A percentile compares a stretch with the other conserved stretches of the same genome.
Conservation (phyloP, 1,140 invertebrate species). For the Chrysomallon squamiferum region DNA sequence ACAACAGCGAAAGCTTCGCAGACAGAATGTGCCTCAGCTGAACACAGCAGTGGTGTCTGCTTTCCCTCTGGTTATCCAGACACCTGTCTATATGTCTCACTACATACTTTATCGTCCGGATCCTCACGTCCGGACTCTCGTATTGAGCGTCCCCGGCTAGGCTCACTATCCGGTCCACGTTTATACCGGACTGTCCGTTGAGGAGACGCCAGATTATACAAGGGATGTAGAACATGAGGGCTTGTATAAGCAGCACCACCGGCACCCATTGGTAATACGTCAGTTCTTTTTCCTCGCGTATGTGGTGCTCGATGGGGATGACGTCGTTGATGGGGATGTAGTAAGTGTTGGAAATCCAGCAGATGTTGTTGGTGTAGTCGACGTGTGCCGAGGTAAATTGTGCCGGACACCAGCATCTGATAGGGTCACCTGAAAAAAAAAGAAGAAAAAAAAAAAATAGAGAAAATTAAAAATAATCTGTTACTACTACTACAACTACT, state of each 20-base stretch:
- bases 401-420: slow-evolving; percentile 51
- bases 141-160: slow-evolving; percentile 51
- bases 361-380: slow-evolving; percentile 62
- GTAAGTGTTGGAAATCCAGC: slow-evolving; percentile 65
- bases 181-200: slow-evolving; percentile 65
- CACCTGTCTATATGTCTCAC: slow-evolving; percentile 62
- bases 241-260: slow-evolving; percentile 67
- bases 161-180: slow-evolving; percentile 58
- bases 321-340: slow-evolving; percentile 58
- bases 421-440: background rate
- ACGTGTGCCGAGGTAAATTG: slow-evolving; percentile 65
- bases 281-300: slow-evolving; percentile 50
- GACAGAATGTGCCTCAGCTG: slow-evolving; percentile 54
- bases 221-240: slow-evolving; percentile 68
- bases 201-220: slow-evolving; percentile 68
- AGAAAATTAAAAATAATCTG: no score
- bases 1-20: slow-evolving; percentile 54
- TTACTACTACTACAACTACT: no score
- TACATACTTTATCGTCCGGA: slow-evolving; percentile 60
- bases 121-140: slow-evolving; percentile 56
- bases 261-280: slow-evolving; percentile 71
- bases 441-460: no score
- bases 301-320: slow-evolving; percentile 42
- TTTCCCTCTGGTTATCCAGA: slow-evolving; percentile 59
- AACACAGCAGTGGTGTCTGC: slow-evolving; percentile 53